Evolutionary conservation across 2,113 vertebrate genomes (phyloP).

Genomic region (Machaerirhynchus nigripectus): DNA sequence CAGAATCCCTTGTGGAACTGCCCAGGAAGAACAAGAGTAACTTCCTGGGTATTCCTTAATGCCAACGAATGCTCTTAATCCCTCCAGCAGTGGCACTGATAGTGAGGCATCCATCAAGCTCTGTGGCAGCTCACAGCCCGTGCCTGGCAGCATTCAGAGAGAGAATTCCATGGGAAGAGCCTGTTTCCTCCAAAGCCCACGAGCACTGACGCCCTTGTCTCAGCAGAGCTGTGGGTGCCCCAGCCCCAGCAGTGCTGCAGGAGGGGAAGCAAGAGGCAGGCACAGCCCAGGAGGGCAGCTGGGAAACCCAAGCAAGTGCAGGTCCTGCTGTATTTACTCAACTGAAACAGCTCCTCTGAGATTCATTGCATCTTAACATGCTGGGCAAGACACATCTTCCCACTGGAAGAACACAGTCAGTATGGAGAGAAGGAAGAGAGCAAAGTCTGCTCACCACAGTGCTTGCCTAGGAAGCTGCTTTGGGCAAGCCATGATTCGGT

Average conservation of each 20-base stretch:
- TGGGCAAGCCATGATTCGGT: background rate
- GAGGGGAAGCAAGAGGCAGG: background rate
- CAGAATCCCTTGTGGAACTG: background rate
- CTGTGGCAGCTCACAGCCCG: background rate
- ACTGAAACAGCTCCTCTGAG: fast-evolving
- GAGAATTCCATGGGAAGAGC: background rate
- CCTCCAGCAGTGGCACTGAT: background rate
- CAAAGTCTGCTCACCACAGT: background rate
- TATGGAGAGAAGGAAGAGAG: background rate
- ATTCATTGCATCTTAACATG: background rate
- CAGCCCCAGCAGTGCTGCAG: background rate
- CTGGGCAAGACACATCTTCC: background rate
- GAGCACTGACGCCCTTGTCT: fast-evolving
- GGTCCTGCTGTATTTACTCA: background rate
- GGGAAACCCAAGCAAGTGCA: fast-evolving
- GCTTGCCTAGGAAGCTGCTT: background rate
- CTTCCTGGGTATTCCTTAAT: background rate
- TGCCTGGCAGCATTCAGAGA: background rate
- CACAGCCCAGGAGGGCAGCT: background rate
- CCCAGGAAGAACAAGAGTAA: background rate
- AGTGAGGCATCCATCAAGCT: background rate
- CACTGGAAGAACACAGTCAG: background rate
- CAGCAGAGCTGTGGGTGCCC: background rate
- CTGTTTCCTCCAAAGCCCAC: background rate
- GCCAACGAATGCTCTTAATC: background rate